Conservation (phyloP, 2,797 vertebrate genomes). For the Pampus argenteus region DNA sequence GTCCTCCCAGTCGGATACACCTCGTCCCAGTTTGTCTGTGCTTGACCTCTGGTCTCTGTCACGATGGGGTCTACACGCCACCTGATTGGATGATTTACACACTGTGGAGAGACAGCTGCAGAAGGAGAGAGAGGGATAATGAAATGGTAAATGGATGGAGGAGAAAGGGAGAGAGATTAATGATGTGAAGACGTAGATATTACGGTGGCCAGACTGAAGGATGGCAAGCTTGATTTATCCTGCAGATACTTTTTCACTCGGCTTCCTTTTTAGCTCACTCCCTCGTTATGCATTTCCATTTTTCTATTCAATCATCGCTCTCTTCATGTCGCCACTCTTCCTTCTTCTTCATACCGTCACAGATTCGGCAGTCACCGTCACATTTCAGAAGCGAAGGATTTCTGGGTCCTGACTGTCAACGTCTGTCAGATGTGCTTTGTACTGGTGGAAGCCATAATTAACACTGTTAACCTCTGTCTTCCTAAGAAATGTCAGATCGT, state of each 20-base stretch:
- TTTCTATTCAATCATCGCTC: constrained; percentile 3
- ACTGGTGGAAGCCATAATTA: background rate
- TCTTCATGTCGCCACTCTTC: background rate
- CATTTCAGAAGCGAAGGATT: background rate
- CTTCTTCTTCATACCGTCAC: background rate
- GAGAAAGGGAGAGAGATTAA: constrained; percentile 43
- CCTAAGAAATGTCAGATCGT: too few relatives aligned
- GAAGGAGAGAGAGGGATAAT: constrained; percentile 26
- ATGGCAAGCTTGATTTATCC: constrained; percentile 33
- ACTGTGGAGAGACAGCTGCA: constrained; percentile 21
- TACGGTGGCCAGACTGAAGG: constrained; percentile 36
- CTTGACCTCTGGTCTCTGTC: constrained; percentile 66
- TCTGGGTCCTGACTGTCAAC: background rate
- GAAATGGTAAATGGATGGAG: constrained; percentile 45
- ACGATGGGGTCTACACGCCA: constrained; percentile 48
- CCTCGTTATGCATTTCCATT: background rate
- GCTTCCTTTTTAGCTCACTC: constrained; percentile 10
- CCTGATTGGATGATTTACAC: constrained; percentile 74
- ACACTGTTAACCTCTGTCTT: background rate
- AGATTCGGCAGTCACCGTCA: background rate
- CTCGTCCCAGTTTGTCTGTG: constrained; percentile 55
- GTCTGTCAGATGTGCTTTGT: too few relatives aligned
- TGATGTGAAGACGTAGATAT: constrained; percentile 46
- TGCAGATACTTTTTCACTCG: constrained; percentile 29
- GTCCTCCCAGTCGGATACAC: constrained; percentile 37